Percentiles rank a stretch among this genome's conserved stretches.
phyloP scores from a whole-genome alignment of 2,888 invertebrate species.

The Lydus trimaculatus region DNA sequence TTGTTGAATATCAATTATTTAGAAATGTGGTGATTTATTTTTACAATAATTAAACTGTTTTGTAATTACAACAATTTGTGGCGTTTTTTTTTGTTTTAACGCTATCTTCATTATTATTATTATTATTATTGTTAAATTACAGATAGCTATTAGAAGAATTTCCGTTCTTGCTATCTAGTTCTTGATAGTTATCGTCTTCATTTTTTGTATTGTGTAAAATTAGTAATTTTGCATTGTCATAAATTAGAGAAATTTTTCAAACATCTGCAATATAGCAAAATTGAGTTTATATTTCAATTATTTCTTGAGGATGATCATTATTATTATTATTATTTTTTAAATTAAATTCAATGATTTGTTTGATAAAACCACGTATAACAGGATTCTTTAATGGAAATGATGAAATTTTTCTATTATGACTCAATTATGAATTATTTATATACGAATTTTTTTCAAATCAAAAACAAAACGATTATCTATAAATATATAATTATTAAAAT shows the following conservation, averaged over 20 bases:
- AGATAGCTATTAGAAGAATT: not conserved
- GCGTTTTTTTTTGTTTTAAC: not conserved
- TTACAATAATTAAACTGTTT: not conserved
- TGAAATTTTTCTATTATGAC: not conserved
- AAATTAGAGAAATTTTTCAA: not conserved
- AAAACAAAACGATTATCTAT: slow-evolving; percentile 3
- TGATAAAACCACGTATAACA: not conserved
- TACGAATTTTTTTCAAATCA: not conserved
- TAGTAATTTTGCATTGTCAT: not conserved
- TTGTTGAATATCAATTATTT: too few relatives aligned
- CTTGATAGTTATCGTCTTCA: not conserved
- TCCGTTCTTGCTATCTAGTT: not conserved
- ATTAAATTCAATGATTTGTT: not conserved
- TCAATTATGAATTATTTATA: not conserved
- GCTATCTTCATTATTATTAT: not conserved
- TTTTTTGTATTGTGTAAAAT: not conserved
- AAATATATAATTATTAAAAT: not conserved
- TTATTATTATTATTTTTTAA: too few relatives aligned
- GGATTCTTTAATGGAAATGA: not conserved
- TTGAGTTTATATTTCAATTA: too few relatives aligned
- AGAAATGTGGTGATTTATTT: not conserved
- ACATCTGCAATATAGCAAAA: not conserved
- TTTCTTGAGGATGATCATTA: not conserved
- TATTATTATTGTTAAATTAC: not conserved
- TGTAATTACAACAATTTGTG: not conserved